phyloP scores from a whole-genome alignment of 2,113 vertebrate genomes.

The Microtus montanus region DNA sequence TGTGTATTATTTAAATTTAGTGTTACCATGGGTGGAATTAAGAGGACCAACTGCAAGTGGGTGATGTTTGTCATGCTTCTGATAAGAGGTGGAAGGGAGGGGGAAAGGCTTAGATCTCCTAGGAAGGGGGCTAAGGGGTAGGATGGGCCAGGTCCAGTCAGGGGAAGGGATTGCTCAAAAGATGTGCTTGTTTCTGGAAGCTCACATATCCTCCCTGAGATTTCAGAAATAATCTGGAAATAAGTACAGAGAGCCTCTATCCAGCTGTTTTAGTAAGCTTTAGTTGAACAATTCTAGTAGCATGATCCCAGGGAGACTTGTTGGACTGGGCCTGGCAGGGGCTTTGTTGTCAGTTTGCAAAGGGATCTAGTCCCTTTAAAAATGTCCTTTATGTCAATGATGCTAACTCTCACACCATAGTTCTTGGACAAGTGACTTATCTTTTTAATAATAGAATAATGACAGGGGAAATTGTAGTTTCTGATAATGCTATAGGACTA shows the following conservation, averaged over 20 bases:
- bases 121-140: neutral
- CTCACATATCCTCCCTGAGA: constrained; percentile 1
- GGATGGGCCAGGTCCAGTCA: neutral
- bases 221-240: constrained; percentile 29
- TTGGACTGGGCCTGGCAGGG: neutral
- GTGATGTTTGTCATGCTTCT: neutral
- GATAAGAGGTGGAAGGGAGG: neutral
- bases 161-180: neutral
- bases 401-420: neutral
- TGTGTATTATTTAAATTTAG: constrained; percentile 33
- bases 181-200: neutral
- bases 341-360: neutral
- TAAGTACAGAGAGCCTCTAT: neutral
- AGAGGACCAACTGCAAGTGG: constrained; percentile 40
- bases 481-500: neutral
- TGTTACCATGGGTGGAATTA: constrained; percentile 30
- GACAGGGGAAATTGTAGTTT: constrained; percentile 4
- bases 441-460: constrained; percentile 16
- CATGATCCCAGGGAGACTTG: neutral
- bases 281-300: neutral
- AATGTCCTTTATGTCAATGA: neutral
- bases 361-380: neutral
- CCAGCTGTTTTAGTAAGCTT: neutral
- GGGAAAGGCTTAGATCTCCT: neutral
- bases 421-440: neutral